Base-by-base conservation (phyloP, 2,113 vertebrate genomes). In the Etia nguti region DNA sequence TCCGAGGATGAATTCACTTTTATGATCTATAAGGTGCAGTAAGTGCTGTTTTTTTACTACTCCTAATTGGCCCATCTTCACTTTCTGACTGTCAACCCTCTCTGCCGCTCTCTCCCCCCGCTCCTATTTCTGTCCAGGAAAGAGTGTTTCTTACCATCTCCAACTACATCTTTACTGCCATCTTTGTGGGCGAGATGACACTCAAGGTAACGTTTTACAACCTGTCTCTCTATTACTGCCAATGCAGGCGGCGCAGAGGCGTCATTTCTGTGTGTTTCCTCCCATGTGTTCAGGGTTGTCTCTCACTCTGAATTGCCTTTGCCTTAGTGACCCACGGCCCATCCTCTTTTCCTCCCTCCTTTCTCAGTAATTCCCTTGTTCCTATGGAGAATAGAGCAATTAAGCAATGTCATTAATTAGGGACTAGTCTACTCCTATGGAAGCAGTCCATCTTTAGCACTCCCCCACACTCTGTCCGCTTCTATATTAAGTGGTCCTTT, bases 111-210 rank as follows among this genome's bases (percentile, higher is more conserved):
- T 65, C 60, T 68, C 34, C 60, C 22, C 52, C 36, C 24, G 34
- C 29, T 70, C 31, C 4, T 2, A 46, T 50, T 86, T 86, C 52
- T 68, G 43, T 90, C 68, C 84, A 99, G 99, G 99, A 99, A 89
- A 96, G 99, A 88, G 97, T 99, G 89, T 99, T 99, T 94, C 98
- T 99, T 90, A 99, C 98, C 29, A 97, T 99, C 88, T 99, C 99
- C 95, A 99, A 99, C 97, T 99, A 99, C 96, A 98, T 99, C 96
- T 99, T 99, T 96, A 99, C 98, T 70, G 98, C 98, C 92, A 99
- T 99, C 94, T 99, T 99, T 82, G 99, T 99, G 94, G 97, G 97
- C 84, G 99, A 99, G 95, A 99, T 99, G 99, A 99, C 98, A 8
- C 94, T 99, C 65, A 99, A 99, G 98, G 99, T 99, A 97, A 93